Evolutionary conservation across 2,888 invertebrate species (phyloP), one percentile per base, ranked within the genome.

Genomic region (Apodemia mormo): DNA sequence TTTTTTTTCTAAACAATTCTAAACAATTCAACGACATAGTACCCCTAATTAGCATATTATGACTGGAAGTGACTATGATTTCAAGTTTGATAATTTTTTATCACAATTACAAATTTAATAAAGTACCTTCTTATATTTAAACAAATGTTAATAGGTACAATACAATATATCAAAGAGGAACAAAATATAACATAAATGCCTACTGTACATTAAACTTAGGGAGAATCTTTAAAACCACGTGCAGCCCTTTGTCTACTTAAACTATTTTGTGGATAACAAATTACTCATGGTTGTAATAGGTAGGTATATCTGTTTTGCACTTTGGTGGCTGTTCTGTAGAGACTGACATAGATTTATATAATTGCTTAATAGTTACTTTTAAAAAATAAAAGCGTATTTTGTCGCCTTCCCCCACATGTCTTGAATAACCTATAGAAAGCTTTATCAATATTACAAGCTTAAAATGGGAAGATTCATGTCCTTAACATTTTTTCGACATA

Each of bases 331-430:
- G 52, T 68, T 72, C 71, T 72, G 69, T 72, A 68, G 67, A 74
- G 66, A 66, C 70, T 71, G 67, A 72, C 70, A 71, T 52, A 64
- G 43, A 40, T 72, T 65, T 76, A 75, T 72, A 76, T 76, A 75
- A 68, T 70, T 74, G 71, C 66, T 73, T 75, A 75, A 52, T n/a
- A 75, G 74, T 74, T 73, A 85, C 75, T 86, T 86, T 87, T 88
- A 90, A 85, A 87, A 88, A 80, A 90, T 91, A 91, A 90, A 95
- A 95, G 95, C 95, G 95, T 95, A 95, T 94, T 94, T 94, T 94
- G 94, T 95, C 95, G 95, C 95, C 95, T 95, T 95, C 95, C 95
- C 95, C 95, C 94, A 92, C 89, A 61, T 61, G 33, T 61, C 33
- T 61, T 33, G 12, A 61, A 33, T 61, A 61, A 61, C 91, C 92